phyloP scores from a whole-genome alignment of 2,888 invertebrate genomes.

The Saturnia japonica region DNA sequence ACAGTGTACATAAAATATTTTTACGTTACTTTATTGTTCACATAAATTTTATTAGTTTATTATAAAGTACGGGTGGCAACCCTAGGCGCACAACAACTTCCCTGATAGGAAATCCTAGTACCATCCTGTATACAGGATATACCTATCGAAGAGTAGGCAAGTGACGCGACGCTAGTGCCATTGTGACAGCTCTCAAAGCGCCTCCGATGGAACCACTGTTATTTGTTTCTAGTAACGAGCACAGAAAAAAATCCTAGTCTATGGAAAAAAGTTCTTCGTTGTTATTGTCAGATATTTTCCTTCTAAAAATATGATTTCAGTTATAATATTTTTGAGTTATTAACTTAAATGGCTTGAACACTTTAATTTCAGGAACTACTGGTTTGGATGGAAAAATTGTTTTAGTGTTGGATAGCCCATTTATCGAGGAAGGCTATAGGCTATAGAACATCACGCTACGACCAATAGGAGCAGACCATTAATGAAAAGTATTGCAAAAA shows the following conservation, averaged over 20 bases:
- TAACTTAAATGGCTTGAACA: too few species aligned
- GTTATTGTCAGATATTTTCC: neutral
- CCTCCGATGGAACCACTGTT: conserved; percentile 19
- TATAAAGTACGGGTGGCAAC: too few species aligned
- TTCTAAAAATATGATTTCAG: neutral
- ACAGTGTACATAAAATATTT: too few species aligned
- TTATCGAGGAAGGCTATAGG: too few species aligned
- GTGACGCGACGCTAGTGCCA: conserved; percentile 40
- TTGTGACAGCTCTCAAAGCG: conserved; percentile 55
- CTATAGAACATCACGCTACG: too few species aligned
- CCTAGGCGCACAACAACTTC: neutral
- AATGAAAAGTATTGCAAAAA: too few species aligned
- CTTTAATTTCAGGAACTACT: too few species aligned
- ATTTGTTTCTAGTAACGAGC: conserved; percentile 21
- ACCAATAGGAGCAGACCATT: too few species aligned
- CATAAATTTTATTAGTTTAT: too few species aligned
- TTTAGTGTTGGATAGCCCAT: too few species aligned
- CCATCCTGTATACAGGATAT: conserved; percentile 27
- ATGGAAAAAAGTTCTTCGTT: conserved; percentile 9
- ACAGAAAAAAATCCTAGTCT: conserved; percentile 16
- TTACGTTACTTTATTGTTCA: too few species aligned
- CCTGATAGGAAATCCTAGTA: neutral
- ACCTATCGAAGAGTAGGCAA: conserved; percentile 38
- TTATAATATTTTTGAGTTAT: neutral
- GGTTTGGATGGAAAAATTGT: too few species aligned